phyloP scores from a whole-genome alignment of 2,113 vertebrate species.

The Symphodus melops region DNA sequence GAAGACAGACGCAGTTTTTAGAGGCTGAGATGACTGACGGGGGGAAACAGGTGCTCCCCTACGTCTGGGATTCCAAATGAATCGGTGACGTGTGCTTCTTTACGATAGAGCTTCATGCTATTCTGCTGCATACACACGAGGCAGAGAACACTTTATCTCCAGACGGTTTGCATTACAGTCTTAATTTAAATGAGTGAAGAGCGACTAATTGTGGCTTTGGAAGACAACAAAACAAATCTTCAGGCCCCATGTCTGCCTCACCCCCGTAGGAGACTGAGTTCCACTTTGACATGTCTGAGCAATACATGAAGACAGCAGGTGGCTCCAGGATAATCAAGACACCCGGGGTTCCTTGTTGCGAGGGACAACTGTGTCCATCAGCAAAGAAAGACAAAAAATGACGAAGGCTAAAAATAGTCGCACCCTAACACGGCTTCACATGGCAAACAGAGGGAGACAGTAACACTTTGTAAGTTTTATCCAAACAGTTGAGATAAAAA shows the following conservation, averaged over 20 bases:
- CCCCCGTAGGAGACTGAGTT: slow-evolving; percentile 34
- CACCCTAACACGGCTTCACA: background rate
- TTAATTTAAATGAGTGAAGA: slow-evolving; percentile 25
- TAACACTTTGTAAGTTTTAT: background rate
- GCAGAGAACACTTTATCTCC: slow-evolving; percentile 20
- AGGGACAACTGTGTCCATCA: slow-evolving; percentile 80
- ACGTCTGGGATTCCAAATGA: slow-evolving; percentile 56
- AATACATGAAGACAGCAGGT: slow-evolving; percentile 74
- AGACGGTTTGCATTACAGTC: slow-evolving; percentile 20
- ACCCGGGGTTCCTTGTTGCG: slow-evolving; percentile 43
- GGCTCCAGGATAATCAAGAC: slow-evolving; percentile 62
- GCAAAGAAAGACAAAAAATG: slow-evolving; percentile 57
- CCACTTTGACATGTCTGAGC: slow-evolving; percentile 48
- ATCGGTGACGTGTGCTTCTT: slow-evolving; percentile 24
- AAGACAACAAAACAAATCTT: slow-evolving; percentile 24
- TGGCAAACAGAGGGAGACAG: background rate
- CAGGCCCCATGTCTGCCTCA: slow-evolving; percentile 25
- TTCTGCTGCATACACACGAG: slow-evolving; percentile 20
- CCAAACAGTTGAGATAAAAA: background rate
- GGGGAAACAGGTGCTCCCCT: slow-evolving; percentile 64
- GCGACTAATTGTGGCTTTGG: slow-evolving; percentile 27
- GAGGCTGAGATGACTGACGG: slow-evolving; percentile 56
- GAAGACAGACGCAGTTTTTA: slow-evolving; percentile 10
- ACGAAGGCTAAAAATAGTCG: slow-evolving; percentile 57
- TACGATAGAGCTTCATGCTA: slow-evolving; percentile 19